Percentiles rank a stretch among this genome's conserved stretches.
Conservation (phyloP, 2,888 invertebrate genomes). For the Hemaris fuciformis region DNA sequence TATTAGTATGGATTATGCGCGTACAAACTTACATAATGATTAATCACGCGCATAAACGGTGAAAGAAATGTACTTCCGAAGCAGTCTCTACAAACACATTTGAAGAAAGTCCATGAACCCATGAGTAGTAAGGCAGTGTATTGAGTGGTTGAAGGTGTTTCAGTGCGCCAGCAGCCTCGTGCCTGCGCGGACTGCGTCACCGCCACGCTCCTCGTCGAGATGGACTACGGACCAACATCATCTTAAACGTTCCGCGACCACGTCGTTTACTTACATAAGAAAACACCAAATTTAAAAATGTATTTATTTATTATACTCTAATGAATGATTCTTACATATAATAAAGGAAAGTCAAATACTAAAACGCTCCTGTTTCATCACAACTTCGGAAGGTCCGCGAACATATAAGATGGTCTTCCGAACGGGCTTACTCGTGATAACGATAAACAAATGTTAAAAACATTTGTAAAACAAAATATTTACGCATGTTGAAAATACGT, state of each 20-base stretch:
- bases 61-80: too few species aligned
- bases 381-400: neutral
- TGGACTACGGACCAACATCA: neutral
- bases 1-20: too few species aligned
- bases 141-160: too few species aligned
- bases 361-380: neutral
- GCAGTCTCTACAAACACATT: too few species aligned
- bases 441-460: neutral
- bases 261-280: too few species aligned
- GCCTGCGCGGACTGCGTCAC: too few species aligned
- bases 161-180: neutral
- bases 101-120: too few species aligned
- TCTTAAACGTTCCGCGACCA: neutral
- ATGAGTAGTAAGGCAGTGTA: too few species aligned
- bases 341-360: neutral
- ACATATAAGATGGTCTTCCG: neutral
- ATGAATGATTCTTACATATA: neutral
- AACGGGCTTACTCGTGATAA: neutral
- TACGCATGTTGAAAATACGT: neutral
- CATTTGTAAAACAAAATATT: neutral
- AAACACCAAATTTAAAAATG: neutral
- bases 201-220: neutral
- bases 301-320: neutral
- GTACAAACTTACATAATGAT: too few species aligned
- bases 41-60: too few species aligned